phyloP scores from a whole-genome alignment of 2,797 vertebrate genomes.

The Sebastes itinus region DNA sequence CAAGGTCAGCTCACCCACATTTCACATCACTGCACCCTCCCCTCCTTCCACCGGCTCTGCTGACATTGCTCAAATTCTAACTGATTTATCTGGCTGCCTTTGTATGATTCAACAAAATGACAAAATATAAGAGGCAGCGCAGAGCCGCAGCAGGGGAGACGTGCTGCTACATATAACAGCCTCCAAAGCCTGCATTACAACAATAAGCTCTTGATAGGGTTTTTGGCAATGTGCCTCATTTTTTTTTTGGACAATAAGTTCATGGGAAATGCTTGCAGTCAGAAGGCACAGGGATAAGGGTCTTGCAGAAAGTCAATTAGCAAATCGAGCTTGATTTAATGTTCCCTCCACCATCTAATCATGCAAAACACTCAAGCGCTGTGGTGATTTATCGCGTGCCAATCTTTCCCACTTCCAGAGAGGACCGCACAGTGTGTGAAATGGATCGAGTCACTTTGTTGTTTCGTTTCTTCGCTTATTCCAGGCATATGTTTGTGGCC shows the following conservation, averaged over 20 bases:
- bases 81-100: slow-evolving; percentile 59
- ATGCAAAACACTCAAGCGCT: slow-evolving; percentile 53
- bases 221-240: neutral
- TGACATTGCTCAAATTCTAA: slow-evolving; percentile 59
- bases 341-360: slow-evolving; percentile 62
- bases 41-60: slow-evolving; percentile 33
- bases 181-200: slow-evolving; percentile 12
- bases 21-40: slow-evolving; percentile 31
- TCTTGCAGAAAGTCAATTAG: slow-evolving; percentile 56
- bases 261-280: slow-evolving; percentile 14
- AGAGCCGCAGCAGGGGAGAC: slow-evolving; percentile 3
- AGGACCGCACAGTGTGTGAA: slow-evolving; percentile 31
- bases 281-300: slow-evolving; percentile 38
- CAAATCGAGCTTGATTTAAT: slow-evolving; percentile 68
- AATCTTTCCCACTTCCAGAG: slow-evolving; percentile 51
- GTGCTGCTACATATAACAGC: neutral
- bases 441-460: slow-evolving; percentile 22
- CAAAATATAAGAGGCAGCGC: slow-evolving; percentile 24
- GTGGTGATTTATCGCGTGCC: slow-evolving; percentile 63
- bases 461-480: slow-evolving; percentile 19
- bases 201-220: neutral
- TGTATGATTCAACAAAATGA: slow-evolving; percentile 65
- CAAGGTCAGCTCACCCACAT: slow-evolving; percentile 61
- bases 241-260: slow-evolving; percentile 1
- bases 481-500: slow-evolving; percentile 9